Base-by-base conservation (phyloP, 2,888 invertebrate genomes). In the Drosophila pseudotakahashii region DNA sequence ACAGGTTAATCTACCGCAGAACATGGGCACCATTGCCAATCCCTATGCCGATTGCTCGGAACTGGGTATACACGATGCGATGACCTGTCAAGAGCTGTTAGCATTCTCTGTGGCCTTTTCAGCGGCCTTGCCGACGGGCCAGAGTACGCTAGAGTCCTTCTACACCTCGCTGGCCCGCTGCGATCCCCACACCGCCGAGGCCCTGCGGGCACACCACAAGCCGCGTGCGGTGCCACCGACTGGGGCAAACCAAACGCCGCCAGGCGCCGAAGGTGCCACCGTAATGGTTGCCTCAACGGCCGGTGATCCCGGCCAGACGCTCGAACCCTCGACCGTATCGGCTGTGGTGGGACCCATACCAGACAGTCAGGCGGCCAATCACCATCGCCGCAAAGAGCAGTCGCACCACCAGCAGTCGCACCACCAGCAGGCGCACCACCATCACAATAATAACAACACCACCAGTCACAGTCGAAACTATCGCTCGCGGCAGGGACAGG, bases 21-120 rank as follows among this genome's bases (percentile, higher is more conserved):
- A 93, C 70, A 91, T 93, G 76, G 92, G 92, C 48, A 92, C 92
- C 74, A 86, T 91, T 39, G 89, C 90, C 47, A 92, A 91, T 71
- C 90, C 91, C 1, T 92, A 91, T 67, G 89, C 90, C 30, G 94
- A 94, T 74, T 94, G 93, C 89, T 93, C 93, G 19, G 94, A 94
- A 73, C 85, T 94, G 69, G 93, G 91, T 78, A 88, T 92, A 78
- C 92, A 92, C 78, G 92, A 92, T 71, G 91, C 92, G 53, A 92
- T 92, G 92, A 92, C 92, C 26, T 98, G 98, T 91, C 97, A 97
- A 92, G 97, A 98, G 92, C 93, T 98, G 32, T 93, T 98, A 67
- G 98, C 98, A n/a, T 93, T 98, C 58, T 96, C 97, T 52, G 98
- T 98, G 10, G 98, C 98, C 0, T 94, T 98, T 59, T 97, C 97